Evolutionary conservation across 2,797 vertebrate species (phyloP).

Genomic region (Eulemur rubriventer): DNA sequence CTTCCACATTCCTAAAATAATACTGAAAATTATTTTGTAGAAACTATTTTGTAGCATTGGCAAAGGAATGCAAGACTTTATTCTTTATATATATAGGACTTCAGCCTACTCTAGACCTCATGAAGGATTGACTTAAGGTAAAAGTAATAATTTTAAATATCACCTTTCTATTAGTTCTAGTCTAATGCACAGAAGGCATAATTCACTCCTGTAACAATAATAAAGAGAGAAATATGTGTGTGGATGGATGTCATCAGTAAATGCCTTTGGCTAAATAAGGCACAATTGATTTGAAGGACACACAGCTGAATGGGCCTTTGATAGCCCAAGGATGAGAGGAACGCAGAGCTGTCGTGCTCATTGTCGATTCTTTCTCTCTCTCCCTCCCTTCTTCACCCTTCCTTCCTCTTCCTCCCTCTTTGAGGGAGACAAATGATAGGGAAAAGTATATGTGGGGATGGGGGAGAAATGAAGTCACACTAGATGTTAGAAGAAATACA

Average conservation of each 20-base stretch:
- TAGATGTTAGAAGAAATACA: not conserved
- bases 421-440: not conserved
- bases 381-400: too few species aligned
- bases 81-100: not conserved
- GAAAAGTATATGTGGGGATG: not conserved
- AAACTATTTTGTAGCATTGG: not conserved
- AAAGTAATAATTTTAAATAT: conserved; percentile 51
- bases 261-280: conserved; percentile 38
- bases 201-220: conserved; percentile 18
- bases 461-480: not conserved
- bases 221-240: not conserved
- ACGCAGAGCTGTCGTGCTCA: not conserved
- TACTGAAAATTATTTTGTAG: not conserved
- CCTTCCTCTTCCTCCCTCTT: not conserved
- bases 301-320: not conserved
- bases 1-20: conserved; percentile 28
- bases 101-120: not conserved
- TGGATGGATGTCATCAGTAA: not conserved
- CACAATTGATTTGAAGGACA: conserved; percentile 15
- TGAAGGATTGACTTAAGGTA: conserved; percentile 14
- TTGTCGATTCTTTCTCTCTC: not conserved
- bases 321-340: not conserved
- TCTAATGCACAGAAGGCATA: conserved; percentile 11
- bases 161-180: conserved; percentile 53
- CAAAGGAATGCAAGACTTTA: not conserved